Conservation (phyloP, 2,888 invertebrate genomes). For the Crepidodera aurea region DNA sequence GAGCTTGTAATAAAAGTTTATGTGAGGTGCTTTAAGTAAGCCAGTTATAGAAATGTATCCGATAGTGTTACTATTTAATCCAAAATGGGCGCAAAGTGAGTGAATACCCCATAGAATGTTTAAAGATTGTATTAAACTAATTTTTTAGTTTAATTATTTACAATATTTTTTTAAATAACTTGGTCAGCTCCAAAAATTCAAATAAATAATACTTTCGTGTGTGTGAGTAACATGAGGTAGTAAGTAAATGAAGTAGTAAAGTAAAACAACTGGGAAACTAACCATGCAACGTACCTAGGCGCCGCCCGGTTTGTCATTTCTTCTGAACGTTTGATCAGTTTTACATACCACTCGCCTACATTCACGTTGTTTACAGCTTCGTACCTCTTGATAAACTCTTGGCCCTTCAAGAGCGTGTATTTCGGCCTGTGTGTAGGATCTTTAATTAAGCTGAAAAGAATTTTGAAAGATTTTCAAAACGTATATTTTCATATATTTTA, state of each 20-base stretch:
- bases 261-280: slow-evolving; percentile 53
- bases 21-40: too few relatives aligned
- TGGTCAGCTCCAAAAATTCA: not conserved
- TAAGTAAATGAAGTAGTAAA: slow-evolving; percentile 28
- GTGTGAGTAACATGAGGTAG: slow-evolving; percentile 6
- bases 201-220: not conserved
- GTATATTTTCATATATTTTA: too few relatives aligned
- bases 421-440: slow-evolving; percentile 93
- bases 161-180: too few relatives aligned
- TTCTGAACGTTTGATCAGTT: slow-evolving; percentile 65
- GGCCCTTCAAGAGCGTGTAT: slow-evolving; percentile 88
- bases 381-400: slow-evolving; percentile 86
- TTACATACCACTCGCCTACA: slow-evolving; percentile 86
- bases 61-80: too few relatives aligned
- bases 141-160: too few relatives aligned
- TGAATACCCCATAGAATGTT: too few relatives aligned
- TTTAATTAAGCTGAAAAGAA: slow-evolving; percentile 82
- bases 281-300: slow-evolving; percentile 64
- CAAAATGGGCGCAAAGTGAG: too few relatives aligned
- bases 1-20: too few relatives aligned
- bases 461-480: not conserved
- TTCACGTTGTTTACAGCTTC: slow-evolving; percentile 72
- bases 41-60: too few relatives aligned
- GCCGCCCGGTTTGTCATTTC: slow-evolving; percentile 59
- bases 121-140: too few relatives aligned